These are phyloP conservation scores for Hesperia comma DNA, from an alignment of 2,888 invertebrate species.

Conservation along the genomic window DNA sequence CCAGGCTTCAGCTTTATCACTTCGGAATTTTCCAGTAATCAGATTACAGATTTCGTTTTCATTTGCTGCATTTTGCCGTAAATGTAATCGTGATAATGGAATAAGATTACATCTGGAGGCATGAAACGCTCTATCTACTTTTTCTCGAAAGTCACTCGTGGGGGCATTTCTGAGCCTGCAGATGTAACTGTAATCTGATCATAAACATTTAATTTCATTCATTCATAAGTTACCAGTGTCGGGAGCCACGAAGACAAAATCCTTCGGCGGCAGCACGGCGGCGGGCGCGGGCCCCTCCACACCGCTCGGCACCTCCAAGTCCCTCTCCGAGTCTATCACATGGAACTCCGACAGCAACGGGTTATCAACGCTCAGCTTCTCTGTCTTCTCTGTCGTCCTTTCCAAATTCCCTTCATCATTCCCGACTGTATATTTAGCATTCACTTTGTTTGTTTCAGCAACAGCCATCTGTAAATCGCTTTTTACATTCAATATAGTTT, in stretches of 20 bases:
- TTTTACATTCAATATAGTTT: slow-evolving; percentile 36
- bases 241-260: slow-evolving; percentile 25
- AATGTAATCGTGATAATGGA: too few relatives aligned
- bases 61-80: too few relatives aligned
- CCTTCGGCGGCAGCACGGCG: slow-evolving; percentile 64
- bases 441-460: neutral
- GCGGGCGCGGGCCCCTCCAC: slow-evolving; percentile 74
- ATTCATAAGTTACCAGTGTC: slow-evolving; percentile 36
- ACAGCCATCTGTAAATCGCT: slow-evolving; percentile 28
- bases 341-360: slow-evolving; percentile 66
- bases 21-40: too few relatives aligned
- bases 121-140: too few relatives aligned
- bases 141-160: too few relatives aligned
- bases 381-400: neutral
- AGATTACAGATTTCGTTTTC: too few relatives aligned
- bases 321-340: slow-evolving; percentile 72
- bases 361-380: slow-evolving; percentile 56
- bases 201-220: too few relatives aligned
- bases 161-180: too few relatives aligned
- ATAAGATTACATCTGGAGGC: too few relatives aligned
- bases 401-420: slow-evolving; percentile 26
- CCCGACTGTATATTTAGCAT: neutral
- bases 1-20: too few relatives aligned
- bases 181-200: too few relatives aligned
- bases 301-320: slow-evolving; percentile 76